Base-by-base conservation (phyloP, 2,797 vertebrate genomes). In the Lophotriccus pileatus region DNA sequence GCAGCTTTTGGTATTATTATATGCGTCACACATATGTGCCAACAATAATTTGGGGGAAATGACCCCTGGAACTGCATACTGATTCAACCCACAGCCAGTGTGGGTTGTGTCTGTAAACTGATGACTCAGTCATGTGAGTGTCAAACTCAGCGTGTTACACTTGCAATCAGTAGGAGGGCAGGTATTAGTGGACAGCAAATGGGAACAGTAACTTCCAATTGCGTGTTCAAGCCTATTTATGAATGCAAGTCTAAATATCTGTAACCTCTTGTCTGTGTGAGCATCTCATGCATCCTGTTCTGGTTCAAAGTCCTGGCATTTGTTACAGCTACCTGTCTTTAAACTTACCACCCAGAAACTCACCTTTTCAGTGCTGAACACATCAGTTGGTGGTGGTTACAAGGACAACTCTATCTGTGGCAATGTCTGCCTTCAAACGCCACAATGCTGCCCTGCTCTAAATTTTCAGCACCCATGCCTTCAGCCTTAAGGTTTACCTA, bases 61-160 rank as follows among this genome's bases (percentile, higher is more conserved):
- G 41, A 55, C 30, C 37, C 25, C 34, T 75, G 50, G n/a, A 19
- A 36, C 19, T 63, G 36, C n/a, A 23, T 32, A 8, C 41, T 36
- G 14, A 56, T 80, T 77, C 75, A 59, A 32, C 12, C 3, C 32
- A 69, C 23, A 46, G 5, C 16, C 1, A 30, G 50, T 12, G 4
- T 30, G 50, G 7, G 30, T 36, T 23, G 68, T 27, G 25, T 20
- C 69, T 77, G 32, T 76, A 59, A 41, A 21, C 23, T 34, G 50
- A 36, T 83, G 63, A 50, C 36, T 72, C 13, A 2, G 37, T 37
- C 58, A 63, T 16, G 43, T 37, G 44, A 76, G 43, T 14, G 47
- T 49, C 23, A 20, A 47, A 37, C 24, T 30, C 15, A 9, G 13
- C 0, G 1, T 0, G 0, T 20, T 76, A 43, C 43, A 49, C 28